Conservation (phyloP, 2,888 invertebrate species). For the Lasioglossum malachurum region DNA sequence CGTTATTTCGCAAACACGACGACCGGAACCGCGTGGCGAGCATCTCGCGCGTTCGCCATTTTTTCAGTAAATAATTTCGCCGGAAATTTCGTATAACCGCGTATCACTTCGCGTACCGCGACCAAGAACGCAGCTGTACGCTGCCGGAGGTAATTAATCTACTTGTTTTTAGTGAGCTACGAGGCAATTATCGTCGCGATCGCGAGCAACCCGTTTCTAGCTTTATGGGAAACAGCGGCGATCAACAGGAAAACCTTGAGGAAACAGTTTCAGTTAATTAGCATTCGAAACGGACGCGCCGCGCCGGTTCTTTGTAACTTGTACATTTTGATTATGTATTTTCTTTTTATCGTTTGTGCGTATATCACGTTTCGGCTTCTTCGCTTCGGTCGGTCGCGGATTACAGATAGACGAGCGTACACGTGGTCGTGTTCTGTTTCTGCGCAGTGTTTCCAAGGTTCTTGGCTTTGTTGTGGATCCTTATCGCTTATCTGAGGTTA, state of each 20-base stretch:
- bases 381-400: not conserved
- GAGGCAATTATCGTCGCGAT: slow-evolving; percentile 48
- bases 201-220: slow-evolving; percentile 32
- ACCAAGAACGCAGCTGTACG: slow-evolving; percentile 32
- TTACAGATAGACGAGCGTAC: not conserved
- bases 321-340: not conserved
- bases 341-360: not conserved
- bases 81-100: slow-evolving; percentile 41
- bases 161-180: slow-evolving; percentile 40
- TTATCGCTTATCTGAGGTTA: not conserved
- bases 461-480: not conserved
- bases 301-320: not conserved
- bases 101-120: slow-evolving; percentile 29
- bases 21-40: not conserved
- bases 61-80: slow-evolving; percentile 10
- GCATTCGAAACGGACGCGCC: slow-evolving; percentile 1
- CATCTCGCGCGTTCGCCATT: slow-evolving; percentile 13
- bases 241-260: slow-evolving; percentile 8
- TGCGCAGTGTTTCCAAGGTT: not conserved
- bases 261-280: slow-evolving; percentile 16
- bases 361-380: not conserved
- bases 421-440: not conserved
- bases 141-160: slow-evolving; percentile 58
- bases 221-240: slow-evolving; percentile 40
- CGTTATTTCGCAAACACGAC: not conserved